phyloP scores from a whole-genome alignment of 1,140 invertebrate species.

The Heliconius himera region DNA sequence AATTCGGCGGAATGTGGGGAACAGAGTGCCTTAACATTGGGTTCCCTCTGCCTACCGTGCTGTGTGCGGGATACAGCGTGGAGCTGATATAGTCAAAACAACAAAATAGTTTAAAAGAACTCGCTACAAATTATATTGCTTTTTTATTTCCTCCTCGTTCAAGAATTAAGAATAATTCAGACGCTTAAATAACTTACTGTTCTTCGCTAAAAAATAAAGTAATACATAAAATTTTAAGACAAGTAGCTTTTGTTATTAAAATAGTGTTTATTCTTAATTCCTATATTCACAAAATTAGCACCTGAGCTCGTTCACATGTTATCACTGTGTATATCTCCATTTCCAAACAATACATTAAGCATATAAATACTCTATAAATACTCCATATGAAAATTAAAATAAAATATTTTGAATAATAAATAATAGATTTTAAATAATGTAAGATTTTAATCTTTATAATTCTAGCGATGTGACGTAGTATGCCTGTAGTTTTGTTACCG shows the following conservation, averaged over 20 bases:
- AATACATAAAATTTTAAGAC: not conserved
- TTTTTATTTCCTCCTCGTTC: too few relatives aligned
- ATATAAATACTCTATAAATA: slow-evolving; percentile 34
- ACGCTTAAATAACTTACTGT: not conserved
- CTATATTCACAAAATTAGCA: slow-evolving; percentile 10
- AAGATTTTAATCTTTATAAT: slow-evolving; percentile 32
- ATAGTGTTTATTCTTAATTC: not conserved
- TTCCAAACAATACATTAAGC: slow-evolving; percentile 28
- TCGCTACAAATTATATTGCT: too few relatives aligned
- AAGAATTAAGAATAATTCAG: too few relatives aligned
- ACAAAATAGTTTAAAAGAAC: too few relatives aligned
- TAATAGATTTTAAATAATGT: slow-evolving; percentile 28
- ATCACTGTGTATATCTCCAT: slow-evolving; percentile 29
- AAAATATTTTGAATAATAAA: not conserved
- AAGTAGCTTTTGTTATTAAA: slow-evolving; percentile 7
- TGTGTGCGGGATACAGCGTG: too few relatives aligned
- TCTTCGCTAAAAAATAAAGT: not conserved
- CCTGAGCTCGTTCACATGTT: slow-evolving; percentile 18
- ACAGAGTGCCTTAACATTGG: too few relatives aligned
- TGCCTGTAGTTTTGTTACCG: not conserved
- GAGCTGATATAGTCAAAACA: too few relatives aligned
- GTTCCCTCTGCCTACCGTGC: too few relatives aligned
- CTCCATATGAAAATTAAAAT: slow-evolving; percentile 23
- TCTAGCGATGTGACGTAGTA: slow-evolving; percentile 18
- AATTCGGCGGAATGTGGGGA: too few relatives aligned